Evolutionary conservation across 2,113 vertebrate species (phyloP).

Genomic region (Odocoileus virginianus): DNA sequence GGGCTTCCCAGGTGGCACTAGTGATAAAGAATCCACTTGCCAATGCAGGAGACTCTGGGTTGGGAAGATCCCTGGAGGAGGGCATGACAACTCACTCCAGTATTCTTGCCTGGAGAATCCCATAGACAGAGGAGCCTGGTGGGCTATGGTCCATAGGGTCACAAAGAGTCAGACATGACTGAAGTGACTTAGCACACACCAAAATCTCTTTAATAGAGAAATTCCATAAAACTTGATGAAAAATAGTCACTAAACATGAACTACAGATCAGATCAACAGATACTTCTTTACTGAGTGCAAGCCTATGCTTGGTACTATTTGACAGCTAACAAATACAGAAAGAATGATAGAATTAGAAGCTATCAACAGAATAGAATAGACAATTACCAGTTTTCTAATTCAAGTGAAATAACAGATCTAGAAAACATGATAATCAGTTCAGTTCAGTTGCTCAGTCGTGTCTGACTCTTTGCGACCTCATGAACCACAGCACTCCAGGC

Average conservation of each 20-base stretch:
- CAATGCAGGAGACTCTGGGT: background rate
- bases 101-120: background rate
- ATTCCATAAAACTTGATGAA: background rate
- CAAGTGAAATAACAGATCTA: background rate
- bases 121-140: background rate
- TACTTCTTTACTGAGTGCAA: background rate
- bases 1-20: background rate
- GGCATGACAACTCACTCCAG: background rate
- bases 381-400: constrained; percentile 6
- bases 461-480: no score
- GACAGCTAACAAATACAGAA: constrained; percentile 6
- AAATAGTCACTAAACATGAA: constrained; percentile 33
- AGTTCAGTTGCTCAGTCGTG: background rate
- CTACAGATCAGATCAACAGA: constrained; percentile 20
- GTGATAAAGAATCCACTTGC: background rate
- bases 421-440: background rate
- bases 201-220: background rate
- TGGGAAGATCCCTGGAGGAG: background rate
- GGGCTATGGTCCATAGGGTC: background rate
- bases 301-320: background rate
- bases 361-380: background rate
- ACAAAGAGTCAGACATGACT: background rate
- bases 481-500: no score
- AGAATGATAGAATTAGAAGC: background rate
- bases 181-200: background rate